A percentile compares a stretch with the other conserved stretches of the same genome.
Conservation (phyloP, 1,140 invertebrate genomes). For the Aphidius gifuensis region DNA sequence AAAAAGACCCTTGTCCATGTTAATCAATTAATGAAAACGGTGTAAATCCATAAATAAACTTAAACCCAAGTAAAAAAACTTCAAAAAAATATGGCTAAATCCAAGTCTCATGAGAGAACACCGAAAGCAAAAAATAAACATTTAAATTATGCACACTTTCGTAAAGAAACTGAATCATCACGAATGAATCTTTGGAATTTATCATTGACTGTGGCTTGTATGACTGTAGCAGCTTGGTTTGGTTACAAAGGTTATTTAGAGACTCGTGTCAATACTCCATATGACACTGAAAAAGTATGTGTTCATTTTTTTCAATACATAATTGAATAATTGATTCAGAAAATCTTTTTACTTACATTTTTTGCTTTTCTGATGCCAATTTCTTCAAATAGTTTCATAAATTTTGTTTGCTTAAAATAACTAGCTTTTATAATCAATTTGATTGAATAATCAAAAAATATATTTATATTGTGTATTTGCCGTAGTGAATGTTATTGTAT, state of each 20-base stretch:
- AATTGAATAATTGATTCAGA: constrained; percentile 9
- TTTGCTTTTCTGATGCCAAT: constrained; percentile 9
- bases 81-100: constrained; percentile 18
- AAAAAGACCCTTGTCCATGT: too few relatives aligned
- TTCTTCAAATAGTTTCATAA: too few relatives aligned
- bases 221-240: constrained; percentile 68
- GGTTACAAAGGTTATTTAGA: constrained; percentile 80
- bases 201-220: constrained; percentile 41
- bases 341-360: constrained; percentile 19
- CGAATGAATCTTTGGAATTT: constrained; percentile 25
- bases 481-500: too few relatives aligned
- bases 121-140: constrained; percentile 25
- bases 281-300: constrained; percentile 70
- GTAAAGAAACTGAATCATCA: constrained; percentile 23
- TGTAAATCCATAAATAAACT: too few relatives aligned
- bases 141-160: constrained; percentile 19
- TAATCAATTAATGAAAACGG: too few relatives aligned
- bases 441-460: too few relatives aligned
- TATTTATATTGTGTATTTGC: too few relatives aligned
- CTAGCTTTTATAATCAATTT: too few relatives aligned
- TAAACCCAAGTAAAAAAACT: background rate
- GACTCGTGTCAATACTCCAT: constrained; percentile 84
- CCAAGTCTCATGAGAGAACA: constrained; percentile 21
- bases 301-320: constrained; percentile 15
- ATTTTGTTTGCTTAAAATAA: too few relatives aligned